These are phyloP conservation scores for Keiferia lycopersicella DNA, from an alignment of 2,888 invertebrate species.

Conservation along the genomic window DNA sequence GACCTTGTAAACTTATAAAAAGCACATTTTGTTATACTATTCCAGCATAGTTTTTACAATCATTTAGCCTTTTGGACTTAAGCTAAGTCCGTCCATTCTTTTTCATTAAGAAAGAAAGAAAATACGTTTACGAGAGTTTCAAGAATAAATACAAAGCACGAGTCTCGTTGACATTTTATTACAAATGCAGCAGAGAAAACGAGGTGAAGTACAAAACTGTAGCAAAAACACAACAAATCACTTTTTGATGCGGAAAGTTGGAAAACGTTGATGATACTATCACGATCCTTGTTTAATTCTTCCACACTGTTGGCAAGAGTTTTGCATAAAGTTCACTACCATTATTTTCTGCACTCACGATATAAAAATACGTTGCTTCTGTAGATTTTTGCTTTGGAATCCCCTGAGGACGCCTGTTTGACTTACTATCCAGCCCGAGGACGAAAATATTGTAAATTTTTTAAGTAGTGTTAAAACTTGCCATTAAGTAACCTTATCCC, in stretches of 20 bases:
- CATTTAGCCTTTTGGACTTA: background rate
- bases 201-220: background rate
- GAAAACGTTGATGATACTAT: background rate
- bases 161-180: background rate
- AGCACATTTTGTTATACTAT: too few species aligned
- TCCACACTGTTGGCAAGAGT: background rate
- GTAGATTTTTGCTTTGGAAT: too few species aligned
- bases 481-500: too few species aligned
- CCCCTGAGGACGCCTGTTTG: too few species aligned
- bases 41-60: background rate
- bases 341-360: too few species aligned
- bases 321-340: too few species aligned
- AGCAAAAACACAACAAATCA: conserved; percentile 13
- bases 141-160: background rate
- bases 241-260: background rate
- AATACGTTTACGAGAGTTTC: too few species aligned
- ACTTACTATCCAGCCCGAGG: too few species aligned
- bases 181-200: background rate
- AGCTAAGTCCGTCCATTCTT: background rate
- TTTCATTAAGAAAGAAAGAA: background rate
- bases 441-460: too few species aligned
- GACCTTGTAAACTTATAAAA: too few species aligned
- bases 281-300: conserved; percentile 11
- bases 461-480: too few species aligned
- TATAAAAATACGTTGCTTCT: too few species aligned